Percentiles rank a stretch among this genome's conserved stretches.
These are phyloP conservation scores for Teleogryllus occipitalis DNA, from an alignment of 1,140 invertebrate species.

Conservation along the genomic window DNA sequence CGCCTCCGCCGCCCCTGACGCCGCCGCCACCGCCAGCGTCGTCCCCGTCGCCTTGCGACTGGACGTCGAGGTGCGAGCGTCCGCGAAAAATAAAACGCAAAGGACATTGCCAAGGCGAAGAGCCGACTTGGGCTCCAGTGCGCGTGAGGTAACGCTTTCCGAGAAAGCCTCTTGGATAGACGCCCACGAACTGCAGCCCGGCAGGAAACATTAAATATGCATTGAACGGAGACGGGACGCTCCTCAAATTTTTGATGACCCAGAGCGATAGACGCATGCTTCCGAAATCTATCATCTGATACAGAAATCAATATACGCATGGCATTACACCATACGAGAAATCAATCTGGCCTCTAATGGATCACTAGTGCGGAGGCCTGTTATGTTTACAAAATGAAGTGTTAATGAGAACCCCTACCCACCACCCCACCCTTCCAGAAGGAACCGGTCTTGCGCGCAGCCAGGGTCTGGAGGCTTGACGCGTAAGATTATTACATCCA, in stretches of 20 bases:
- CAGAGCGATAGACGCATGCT: background rate
- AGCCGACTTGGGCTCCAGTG: background rate
- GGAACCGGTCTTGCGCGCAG: background rate
- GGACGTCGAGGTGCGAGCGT: background rate
- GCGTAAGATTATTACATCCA: background rate
- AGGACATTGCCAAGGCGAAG: background rate
- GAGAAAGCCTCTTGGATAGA: background rate
- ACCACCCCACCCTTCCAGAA: background rate
- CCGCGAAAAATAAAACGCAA: background rate
- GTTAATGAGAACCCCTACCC: background rate
- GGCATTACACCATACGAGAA: background rate
- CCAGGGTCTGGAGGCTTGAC: background rate
- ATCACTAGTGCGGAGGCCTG: background rate
- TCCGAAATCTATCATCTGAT: background rate
- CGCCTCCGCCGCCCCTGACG: too few species aligned
- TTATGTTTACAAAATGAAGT: slow-evolving; percentile 2
- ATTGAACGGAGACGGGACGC: background rate
- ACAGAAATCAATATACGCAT: background rate
- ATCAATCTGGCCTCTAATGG: background rate
- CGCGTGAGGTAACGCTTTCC: background rate
- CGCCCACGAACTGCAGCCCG: background rate
- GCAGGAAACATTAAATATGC: background rate
- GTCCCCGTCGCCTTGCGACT: too few species aligned
- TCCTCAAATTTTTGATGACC: background rate
- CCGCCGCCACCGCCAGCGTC: too few species aligned